Conservation (phyloP, 1,140 invertebrate species). For the Zaprionus capensis region DNA sequence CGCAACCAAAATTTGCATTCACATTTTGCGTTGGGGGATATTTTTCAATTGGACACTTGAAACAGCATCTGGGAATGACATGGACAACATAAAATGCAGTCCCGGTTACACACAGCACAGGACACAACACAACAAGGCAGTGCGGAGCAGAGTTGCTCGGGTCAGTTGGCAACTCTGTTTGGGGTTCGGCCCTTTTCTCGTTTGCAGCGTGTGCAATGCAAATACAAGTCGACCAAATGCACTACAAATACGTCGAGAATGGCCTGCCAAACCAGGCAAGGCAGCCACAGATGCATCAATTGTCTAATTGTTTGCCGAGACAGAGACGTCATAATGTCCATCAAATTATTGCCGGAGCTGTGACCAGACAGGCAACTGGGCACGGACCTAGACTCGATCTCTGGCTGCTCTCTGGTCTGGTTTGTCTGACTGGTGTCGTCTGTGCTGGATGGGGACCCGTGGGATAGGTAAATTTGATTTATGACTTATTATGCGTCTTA, state of each 20-base stretch:
- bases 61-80: constrained; percentile 61
- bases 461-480: constrained; percentile 84
- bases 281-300: constrained; percentile 76
- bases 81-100: constrained; percentile 74
- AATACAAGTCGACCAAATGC: constrained; percentile 52
- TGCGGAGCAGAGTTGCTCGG: background rate
- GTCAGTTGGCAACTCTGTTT: constrained; percentile 24
- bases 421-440: background rate
- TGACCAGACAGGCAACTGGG: background rate
- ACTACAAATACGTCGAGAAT: constrained; percentile 42
- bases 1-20: constrained; percentile 44
- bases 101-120: constrained; percentile 6
- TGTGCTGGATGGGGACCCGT: constrained; percentile 54
- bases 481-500: constrained; percentile 84
- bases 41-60: constrained; percentile 67
- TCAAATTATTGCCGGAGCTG: constrained; percentile 49
- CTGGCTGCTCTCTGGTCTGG: constrained; percentile 23
- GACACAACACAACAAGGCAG: constrained; percentile 10
- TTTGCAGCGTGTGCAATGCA: constrained; percentile 54
- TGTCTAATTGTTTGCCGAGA: constrained; percentile 81
- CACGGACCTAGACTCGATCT: constrained; percentile 1
- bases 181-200: constrained; percentile 65
- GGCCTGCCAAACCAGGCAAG: constrained; percentile 20
- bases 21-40: constrained; percentile 36
- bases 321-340: constrained; percentile 78